These are phyloP conservation scores for Masnerella sp. DNA, from an alignment of 2,888 invertebrate species.

Conservation along the genomic window DNA sequence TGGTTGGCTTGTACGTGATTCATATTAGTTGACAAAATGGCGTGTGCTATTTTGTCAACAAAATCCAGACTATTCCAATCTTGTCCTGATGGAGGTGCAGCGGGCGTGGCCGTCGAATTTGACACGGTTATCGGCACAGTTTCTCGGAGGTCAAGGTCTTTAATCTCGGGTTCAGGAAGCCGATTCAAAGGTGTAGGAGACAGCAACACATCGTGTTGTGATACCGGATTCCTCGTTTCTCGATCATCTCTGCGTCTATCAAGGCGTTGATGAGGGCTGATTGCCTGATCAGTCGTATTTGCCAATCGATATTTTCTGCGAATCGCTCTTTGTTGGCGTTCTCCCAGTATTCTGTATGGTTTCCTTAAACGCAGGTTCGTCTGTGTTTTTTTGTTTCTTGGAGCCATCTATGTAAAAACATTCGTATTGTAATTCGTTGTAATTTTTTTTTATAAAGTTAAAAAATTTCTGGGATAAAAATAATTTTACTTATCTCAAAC, in stretches of 20 bases:
- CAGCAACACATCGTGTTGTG: background rate
- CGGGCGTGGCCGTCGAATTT: background rate
- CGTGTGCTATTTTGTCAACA: slow-evolving; percentile 1
- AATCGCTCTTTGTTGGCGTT: background rate
- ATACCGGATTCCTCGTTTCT: background rate
- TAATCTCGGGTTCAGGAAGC: background rate
- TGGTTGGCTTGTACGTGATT: slow-evolving; percentile 11
- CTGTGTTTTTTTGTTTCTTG: background rate
- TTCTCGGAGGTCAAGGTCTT: background rate
- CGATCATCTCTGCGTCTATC: background rate
- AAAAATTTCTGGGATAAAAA: too few relatives aligned
- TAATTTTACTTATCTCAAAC: too few relatives aligned
- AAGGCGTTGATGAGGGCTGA: background rate
- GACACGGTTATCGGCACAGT: background rate
- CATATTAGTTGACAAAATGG: slow-evolving; percentile 2
- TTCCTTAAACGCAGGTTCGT: background rate
- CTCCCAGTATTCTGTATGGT: background rate
- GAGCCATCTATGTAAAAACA: background rate
- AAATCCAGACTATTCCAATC: background rate
- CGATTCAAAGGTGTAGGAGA: too few relatives aligned
- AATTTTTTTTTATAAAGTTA: too few relatives aligned
- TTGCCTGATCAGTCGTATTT: background rate
- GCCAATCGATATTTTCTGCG: background rate
- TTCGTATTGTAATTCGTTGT: background rate
- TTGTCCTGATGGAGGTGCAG: background rate